These are phyloP conservation scores for Mustelus asterias DNA, from an alignment of 2,113 vertebrate genomes.

Conservation along the genomic window DNA sequence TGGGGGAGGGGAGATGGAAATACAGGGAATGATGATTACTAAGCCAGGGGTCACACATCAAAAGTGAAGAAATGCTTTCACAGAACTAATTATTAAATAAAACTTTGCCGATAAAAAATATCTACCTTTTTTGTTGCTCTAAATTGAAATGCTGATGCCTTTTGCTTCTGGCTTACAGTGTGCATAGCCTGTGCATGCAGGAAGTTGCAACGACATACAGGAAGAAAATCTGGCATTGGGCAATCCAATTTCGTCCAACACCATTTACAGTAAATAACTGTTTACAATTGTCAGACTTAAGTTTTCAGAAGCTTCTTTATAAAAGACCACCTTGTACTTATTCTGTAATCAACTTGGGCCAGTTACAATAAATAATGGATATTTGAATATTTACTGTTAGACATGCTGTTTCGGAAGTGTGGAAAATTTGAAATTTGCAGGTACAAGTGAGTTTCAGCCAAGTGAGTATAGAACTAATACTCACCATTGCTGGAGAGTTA, in stretches of 20 bases:
- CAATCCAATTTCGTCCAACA: not conserved
- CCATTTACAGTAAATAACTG: not conserved
- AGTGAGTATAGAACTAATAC: not conserved
- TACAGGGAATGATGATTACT: constrained; percentile 40
- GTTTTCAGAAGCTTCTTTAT: not conserved
- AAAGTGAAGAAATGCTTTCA: constrained; percentile 47
- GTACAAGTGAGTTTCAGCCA: not conserved
- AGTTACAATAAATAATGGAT: not conserved
- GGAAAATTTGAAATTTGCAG: not conserved
- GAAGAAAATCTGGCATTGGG: not conserved
- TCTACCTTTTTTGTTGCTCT: constrained; percentile 42
- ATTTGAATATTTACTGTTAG: not conserved
- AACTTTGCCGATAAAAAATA: constrained; percentile 39
- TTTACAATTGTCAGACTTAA: not conserved
- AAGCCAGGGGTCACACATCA: constrained; percentile 53
- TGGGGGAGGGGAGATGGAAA: constrained; percentile 41
- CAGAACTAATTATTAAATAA: constrained; percentile 45
- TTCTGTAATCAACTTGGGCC: not conserved
- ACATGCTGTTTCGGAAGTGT: not conserved
- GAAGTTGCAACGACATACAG: not conserved
- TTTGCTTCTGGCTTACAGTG: not conserved
- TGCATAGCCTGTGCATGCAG: not conserved
- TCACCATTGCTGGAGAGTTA: not conserved
- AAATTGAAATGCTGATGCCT: constrained; percentile 43
- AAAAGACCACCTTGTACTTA: not conserved